These are phyloP conservation scores for Nematostella vectensis DNA, from an alignment of 92 coral and sea anemone genomes.

Conservation along the genomic window DNA sequence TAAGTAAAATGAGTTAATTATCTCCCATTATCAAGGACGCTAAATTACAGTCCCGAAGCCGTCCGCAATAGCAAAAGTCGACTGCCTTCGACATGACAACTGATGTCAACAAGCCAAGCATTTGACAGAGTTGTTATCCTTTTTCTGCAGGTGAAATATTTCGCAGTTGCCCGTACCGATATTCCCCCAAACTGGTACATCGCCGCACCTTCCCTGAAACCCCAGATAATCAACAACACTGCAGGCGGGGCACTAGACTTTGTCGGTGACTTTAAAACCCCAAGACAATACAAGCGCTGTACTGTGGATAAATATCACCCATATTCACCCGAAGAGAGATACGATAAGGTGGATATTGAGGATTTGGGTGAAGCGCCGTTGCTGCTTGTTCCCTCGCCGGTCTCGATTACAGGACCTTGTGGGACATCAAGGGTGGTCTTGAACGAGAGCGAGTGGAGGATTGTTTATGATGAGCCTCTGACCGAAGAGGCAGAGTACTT, in stretches of 20 bases:
- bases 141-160: constrained; percentile 18
- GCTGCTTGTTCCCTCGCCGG: constrained; percentile 65
- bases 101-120: too few species aligned
- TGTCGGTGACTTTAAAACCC: constrained; percentile 58
- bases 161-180: constrained; percentile 55
- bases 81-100: too few species aligned
- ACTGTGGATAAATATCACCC: constrained; percentile 50
- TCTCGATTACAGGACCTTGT: background rate
- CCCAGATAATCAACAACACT: constrained; percentile 47
- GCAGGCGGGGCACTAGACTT: constrained; percentile 54
- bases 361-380: constrained; percentile 37
- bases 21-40: too few species aligned
- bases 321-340: constrained; percentile 59
- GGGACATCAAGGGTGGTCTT: constrained; percentile 6
- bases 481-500: constrained; percentile 36
- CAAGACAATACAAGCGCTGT: constrained; percentile 62
- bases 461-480: constrained; percentile 25
- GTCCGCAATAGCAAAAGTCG: too few species aligned
- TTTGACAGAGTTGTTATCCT: too few species aligned
- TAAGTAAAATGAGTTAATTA: too few species aligned
- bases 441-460: constrained; percentile 32
- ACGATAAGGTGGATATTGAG: constrained; percentile 10
- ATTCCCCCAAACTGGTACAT: constrained; percentile 76
- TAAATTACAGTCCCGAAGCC: too few species aligned
- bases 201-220: constrained; percentile 42